These are phyloP conservation scores for Tenodera sinensis DNA, from an alignment of 2,888 invertebrate genomes.

Conservation along the genomic window DNA sequence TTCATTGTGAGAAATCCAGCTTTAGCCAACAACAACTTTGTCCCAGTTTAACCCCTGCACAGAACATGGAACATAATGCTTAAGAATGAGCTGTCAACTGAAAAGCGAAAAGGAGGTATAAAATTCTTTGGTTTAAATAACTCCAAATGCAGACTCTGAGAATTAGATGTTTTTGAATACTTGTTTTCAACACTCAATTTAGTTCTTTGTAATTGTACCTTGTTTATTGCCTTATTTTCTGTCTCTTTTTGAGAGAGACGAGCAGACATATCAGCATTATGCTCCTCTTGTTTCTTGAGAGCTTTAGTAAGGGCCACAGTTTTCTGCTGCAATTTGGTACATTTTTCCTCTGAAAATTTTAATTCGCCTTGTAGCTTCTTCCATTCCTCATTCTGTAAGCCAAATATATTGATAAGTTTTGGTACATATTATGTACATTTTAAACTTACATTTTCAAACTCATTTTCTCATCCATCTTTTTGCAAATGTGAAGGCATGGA, in stretches of 20 bases:
- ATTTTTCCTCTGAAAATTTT: constrained; percentile 33
- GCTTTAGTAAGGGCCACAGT: constrained; percentile 39
- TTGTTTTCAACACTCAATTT: too few relatives aligned
- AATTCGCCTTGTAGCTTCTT: constrained; percentile 42
- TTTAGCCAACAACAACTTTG: too few relatives aligned
- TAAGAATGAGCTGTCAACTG: too few relatives aligned
- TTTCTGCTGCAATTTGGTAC: constrained; percentile 43
- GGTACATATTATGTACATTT: not conserved
- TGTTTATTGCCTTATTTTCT: constrained; percentile 41
- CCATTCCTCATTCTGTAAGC: constrained; percentile 40
- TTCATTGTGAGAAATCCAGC: too few relatives aligned
- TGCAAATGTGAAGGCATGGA: too few relatives aligned
- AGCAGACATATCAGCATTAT: constrained; percentile 37
- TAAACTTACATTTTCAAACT: not conserved
- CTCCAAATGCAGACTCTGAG: too few relatives aligned
- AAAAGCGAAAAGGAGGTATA: too few relatives aligned
- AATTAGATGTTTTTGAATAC: too few relatives aligned
- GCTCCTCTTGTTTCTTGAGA: constrained; percentile 41
- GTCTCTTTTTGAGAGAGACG: constrained; percentile 42
- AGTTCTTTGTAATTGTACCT: constrained; percentile 30
- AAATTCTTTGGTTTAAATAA: too few relatives aligned
- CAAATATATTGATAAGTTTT: not conserved
- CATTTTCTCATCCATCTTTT: not conserved
- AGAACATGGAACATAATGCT: too few relatives aligned
- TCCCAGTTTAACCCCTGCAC: too few relatives aligned